Evolutionary conservation across 1,140 invertebrate species (phyloP).

Genomic region (Rhyacophila brunnea): DNA sequence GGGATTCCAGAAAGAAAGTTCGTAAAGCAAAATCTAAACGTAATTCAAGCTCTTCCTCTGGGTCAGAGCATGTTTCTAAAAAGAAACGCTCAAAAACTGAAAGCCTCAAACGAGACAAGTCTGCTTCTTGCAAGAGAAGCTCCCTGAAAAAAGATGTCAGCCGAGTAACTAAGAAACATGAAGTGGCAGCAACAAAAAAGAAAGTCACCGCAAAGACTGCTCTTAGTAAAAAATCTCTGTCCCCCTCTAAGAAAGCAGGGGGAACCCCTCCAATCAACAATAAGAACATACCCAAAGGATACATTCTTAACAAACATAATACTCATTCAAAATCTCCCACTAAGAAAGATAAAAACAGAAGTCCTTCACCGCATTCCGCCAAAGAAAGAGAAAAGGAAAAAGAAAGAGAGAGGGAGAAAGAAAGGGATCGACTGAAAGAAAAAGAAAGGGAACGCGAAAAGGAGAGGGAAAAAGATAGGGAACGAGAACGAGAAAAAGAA

Average conservation of each 20-base stretch:
- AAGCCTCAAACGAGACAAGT: slow-evolving; percentile 48
- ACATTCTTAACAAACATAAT: slow-evolving; percentile 42
- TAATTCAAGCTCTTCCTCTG: slow-evolving; percentile 54
- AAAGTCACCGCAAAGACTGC: slow-evolving; percentile 42
- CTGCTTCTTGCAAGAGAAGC: slow-evolving; percentile 42
- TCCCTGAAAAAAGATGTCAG: slow-evolving; percentile 47
- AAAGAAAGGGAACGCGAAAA: slow-evolving; percentile 48
- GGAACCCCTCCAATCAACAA: slow-evolving; percentile 52
- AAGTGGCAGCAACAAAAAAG: slow-evolving; percentile 40
- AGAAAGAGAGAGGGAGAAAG: slow-evolving; percentile 45
- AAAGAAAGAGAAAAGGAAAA: slow-evolving; percentile 50
- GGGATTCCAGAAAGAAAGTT: slow-evolving; percentile 46
- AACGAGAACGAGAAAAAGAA: slow-evolving; percentile 50
- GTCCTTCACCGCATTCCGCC: slow-evolving; percentile 43
- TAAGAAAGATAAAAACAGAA: slow-evolving; percentile 48
- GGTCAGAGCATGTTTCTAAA: slow-evolving; percentile 49
- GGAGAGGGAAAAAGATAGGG: slow-evolving; percentile 42
- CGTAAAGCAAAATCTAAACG: slow-evolving; percentile 52
- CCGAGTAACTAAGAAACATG: slow-evolving; percentile 45
- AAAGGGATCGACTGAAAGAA: slow-evolving; percentile 46
- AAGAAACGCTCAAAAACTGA: slow-evolving; percentile 51
- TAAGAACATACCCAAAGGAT: slow-evolving; percentile 47
- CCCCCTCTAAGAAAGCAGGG: slow-evolving; percentile 52
- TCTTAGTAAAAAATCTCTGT: slow-evolving; percentile 50
- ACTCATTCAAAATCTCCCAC: slow-evolving; percentile 44